Percentiles rank a stretch among this genome's conserved stretches.
Conservation (phyloP, 2,113 vertebrate species). For the Hippolais icterina region DNA sequence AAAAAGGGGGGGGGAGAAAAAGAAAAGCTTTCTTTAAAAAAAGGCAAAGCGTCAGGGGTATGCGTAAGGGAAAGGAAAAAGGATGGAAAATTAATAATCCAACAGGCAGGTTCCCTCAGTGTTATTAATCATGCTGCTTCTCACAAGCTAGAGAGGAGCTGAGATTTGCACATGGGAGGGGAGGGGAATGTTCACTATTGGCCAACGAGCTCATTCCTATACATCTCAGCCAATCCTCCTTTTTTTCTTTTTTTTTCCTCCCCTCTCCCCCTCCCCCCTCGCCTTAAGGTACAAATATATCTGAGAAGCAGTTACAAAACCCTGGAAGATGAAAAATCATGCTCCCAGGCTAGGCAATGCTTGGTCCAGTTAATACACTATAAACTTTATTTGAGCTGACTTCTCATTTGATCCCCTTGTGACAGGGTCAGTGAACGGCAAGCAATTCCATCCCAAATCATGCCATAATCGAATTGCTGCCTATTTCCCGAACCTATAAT, state of each 20-base stretch:
- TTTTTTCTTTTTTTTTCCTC: neutral
- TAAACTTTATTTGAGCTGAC: constrained; percentile 92
- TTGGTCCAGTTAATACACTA: constrained; percentile 83
- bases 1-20: accelerated
- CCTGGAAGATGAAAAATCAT: constrained; percentile 75
- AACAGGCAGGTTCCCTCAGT: constrained; percentile 83
- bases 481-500: constrained; percentile 89
- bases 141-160: constrained; percentile 74
- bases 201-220: constrained; percentile 76
- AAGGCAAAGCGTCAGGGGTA: constrained; percentile 68
- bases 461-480: constrained; percentile 88
- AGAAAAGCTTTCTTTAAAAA: constrained; percentile 23
- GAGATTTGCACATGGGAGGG: constrained; percentile 77
- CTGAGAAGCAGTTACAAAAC: constrained; percentile 77
- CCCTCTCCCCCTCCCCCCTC: neutral
- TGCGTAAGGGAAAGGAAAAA: constrained; percentile 70
- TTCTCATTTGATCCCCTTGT: constrained; percentile 84
- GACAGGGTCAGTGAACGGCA: constrained; percentile 83
- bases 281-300: constrained; percentile 80
- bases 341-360: constrained; percentile 74
- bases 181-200: constrained; percentile 76
- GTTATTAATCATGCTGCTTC: constrained; percentile 86
- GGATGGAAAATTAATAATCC: constrained; percentile 87
- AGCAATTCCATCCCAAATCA: constrained; percentile 87
- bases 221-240: constrained; percentile 81